Evolutionary conservation across 92 coral and sea anemone species (phyloP), one percentile per base, ranked within the genome.

Genomic region (Ricordea florida): DNA sequence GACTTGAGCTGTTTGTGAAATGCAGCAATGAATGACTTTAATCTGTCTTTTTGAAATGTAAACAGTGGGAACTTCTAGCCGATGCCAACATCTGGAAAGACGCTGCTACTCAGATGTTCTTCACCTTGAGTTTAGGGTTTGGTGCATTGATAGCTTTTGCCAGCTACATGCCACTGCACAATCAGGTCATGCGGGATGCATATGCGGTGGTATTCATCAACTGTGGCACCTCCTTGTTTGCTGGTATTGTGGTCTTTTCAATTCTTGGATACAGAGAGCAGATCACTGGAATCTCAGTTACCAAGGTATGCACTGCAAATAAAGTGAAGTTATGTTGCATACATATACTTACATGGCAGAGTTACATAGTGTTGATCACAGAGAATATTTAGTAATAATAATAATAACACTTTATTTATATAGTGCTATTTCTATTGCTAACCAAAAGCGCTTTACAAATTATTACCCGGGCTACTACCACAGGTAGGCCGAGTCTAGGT

Each of bases 41-140:
- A n/a, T n/a, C n/a, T n/a, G n/a, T n/a, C n/a, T n/a, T n/a, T n/a
- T n/a, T n/a, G n/a, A 6, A 29, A 85, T 57, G 90, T 85, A 35
- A 28, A 73, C 74, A 96, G 97, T 96, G 93, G 93, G 68, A 69
- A 0, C 65, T 85, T 34, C 72, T 96, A 16, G 57, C 62, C 20
- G 77, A 92, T 72, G 97, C 97, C 57, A 74, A 92, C 74, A 90
- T 92, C 65, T 94, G 98, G 98, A 94, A 88, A 74, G 98, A 94
- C 68, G 98, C 98, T 30, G 98, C 98, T 21, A 94, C 98, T 10
- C 98, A 94, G 73, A 92, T 94, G 98, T 96, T 96, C 68, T 92
- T 96, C 71, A 96, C 99, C 4, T 93, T 94, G 56, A 94, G 97
- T 64, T 70, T 96, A 78, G 99, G 96, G 15, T 96, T 96, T 76